These are phyloP conservation scores for Scelioninae gen. 1 DNA, from an alignment of 2,888 invertebrate species.

Conservation along the genomic window DNA sequence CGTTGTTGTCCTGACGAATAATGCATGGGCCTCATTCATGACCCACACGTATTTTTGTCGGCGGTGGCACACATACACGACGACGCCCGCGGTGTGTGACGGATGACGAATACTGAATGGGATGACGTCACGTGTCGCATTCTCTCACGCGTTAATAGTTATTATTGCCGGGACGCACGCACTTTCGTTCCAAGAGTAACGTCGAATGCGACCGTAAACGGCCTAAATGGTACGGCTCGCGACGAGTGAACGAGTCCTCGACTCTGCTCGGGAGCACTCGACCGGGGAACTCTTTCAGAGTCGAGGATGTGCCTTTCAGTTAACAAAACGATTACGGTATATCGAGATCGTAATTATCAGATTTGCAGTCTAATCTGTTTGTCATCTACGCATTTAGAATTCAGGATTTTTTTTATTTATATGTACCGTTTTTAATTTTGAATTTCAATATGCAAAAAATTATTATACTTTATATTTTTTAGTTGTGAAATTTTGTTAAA, in stretches of 20 bases:
- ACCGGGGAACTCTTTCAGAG: constrained; percentile 9
- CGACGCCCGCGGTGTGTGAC: constrained; percentile 49
- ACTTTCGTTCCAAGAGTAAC: constrained; percentile 76
- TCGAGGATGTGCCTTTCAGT: constrained; percentile 16
- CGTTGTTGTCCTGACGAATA: constrained; percentile 43
- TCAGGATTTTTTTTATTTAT: too few species aligned
- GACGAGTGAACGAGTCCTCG: constrained; percentile 23
- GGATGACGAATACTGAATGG: constrained; percentile 74
- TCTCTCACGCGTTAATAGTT: constrained; percentile 83
- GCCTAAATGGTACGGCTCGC: constrained; percentile 55
- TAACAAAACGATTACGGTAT: constrained; percentile 6
- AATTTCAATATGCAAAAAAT: too few species aligned
- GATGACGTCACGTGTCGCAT: constrained; percentile 80
- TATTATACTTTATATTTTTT: too few species aligned
- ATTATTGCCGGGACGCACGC: constrained; percentile 81
- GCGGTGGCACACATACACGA: constrained; percentile 41
- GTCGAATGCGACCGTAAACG: constrained; percentile 53
- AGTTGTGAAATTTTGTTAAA: too few species aligned
- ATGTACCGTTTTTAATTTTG: too few species aligned
- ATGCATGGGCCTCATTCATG: constrained; percentile 65
- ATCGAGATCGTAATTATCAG: constrained; percentile 1
- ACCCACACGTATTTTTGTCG: constrained; percentile 62
- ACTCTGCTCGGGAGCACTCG: constrained; percentile 23
- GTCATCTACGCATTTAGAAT: too few species aligned
- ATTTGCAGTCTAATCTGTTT: background rate